Evolutionary conservation across 2,113 vertebrate species (phyloP).

Genomic region (Buteo buteo): DNA sequence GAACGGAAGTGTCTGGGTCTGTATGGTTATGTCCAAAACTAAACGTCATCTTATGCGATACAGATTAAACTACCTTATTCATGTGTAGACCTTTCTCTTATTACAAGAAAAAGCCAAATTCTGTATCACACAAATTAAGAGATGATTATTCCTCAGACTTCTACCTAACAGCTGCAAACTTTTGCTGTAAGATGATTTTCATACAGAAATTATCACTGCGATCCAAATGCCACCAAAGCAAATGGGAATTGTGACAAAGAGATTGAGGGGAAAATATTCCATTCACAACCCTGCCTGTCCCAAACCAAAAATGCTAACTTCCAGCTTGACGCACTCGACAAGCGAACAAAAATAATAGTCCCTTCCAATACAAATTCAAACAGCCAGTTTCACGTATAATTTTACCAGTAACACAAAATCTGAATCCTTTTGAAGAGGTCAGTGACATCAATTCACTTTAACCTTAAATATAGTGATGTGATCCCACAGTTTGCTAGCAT

Average conservation of each 20-base stretch:
- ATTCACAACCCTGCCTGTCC: background rate
- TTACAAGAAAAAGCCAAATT: background rate
- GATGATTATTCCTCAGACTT: background rate
- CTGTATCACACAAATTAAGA: background rate
- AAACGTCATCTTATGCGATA: background rate
- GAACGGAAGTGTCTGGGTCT: background rate
- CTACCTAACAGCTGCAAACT: background rate
- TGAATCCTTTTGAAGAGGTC: background rate
- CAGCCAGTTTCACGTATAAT: background rate
- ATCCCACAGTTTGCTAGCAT: background rate
- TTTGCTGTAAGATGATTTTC: background rate
- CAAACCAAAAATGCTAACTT: background rate
- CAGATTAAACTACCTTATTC: background rate
- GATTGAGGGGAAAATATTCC: background rate
- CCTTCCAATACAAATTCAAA: background rate
- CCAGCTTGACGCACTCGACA: background rate
- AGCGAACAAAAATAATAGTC: background rate
- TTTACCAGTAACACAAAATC: background rate
- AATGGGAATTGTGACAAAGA: background rate
- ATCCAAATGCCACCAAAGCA: background rate
- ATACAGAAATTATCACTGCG: rapidly evolving
- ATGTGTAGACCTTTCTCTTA: background rate
- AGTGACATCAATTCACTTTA: background rate
- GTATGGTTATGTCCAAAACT: background rate
- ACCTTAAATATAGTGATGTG: background rate